These are phyloP conservation scores for Callyntrura sp. DNA, from an alignment of 2,888 invertebrate species.

Conservation along the genomic window DNA sequence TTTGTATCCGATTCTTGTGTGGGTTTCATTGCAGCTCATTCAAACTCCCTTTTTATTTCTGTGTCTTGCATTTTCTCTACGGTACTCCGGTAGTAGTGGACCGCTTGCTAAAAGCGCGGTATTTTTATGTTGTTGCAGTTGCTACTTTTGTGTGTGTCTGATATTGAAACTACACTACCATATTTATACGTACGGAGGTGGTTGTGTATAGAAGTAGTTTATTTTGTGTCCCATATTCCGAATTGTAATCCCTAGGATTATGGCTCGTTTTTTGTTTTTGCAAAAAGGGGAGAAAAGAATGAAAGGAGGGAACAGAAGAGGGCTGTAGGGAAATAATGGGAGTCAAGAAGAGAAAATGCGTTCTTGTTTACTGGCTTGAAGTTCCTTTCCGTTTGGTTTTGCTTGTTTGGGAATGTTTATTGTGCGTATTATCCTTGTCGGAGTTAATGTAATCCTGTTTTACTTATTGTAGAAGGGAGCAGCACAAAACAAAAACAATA, in stretches of 20 bases:
- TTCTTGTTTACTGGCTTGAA: constrained; percentile 39
- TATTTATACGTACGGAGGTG: neutral
- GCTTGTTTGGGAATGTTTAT: constrained; percentile 63
- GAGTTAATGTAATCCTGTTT: constrained; percentile 69
- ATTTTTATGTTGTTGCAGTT: neutral
- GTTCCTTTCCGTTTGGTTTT: constrained; percentile 47
- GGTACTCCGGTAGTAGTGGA: too few species aligned
- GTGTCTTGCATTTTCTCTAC: neutral
- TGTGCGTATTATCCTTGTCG: constrained; percentile 73
- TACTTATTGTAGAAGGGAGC: constrained; percentile 43
- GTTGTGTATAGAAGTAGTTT: neutral
- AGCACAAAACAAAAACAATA: neutral
- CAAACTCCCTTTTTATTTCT: constrained; percentile 10
- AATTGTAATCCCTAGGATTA: constrained; percentile 68
- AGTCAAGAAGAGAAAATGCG: constrained; percentile 43
- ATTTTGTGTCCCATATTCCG: constrained; percentile 62
- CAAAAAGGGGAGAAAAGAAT: constrained; percentile 21
- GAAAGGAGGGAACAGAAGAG: constrained; percentile 23
- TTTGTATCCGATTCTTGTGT: constrained; percentile 35
- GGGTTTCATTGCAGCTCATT: constrained; percentile 22
- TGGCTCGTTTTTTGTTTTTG: constrained; percentile 64
- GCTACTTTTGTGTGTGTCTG: neutral
- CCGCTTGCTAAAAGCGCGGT: too few species aligned
- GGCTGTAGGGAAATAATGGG: constrained; percentile 53
- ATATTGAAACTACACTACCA: constrained; percentile 23